phyloP scores from a whole-genome alignment of 1,140 invertebrate genomes.

The Pogonus chalceus region DNA sequence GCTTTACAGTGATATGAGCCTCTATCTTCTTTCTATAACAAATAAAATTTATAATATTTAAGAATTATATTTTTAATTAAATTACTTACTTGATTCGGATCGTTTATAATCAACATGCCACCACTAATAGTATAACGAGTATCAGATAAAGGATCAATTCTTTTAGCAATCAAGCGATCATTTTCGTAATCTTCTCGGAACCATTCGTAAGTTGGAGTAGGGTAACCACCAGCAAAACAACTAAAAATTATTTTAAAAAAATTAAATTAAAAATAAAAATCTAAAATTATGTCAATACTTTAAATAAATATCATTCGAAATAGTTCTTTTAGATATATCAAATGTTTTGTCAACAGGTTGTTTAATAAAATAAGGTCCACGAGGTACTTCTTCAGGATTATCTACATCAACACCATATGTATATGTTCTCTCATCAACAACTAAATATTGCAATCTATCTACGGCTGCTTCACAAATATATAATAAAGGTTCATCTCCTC shows the following conservation, averaged over 20 bases:
- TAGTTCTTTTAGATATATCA: conserved; percentile 61
- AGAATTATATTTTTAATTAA: not conserved
- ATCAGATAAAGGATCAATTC: conserved; percentile 69
- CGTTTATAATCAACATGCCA: conserved; percentile 79
- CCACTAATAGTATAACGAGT: conserved; percentile 77
- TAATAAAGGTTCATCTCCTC: conserved; percentile 60
- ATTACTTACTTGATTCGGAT: conserved; percentile 58
- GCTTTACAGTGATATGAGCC: conserved; percentile 88
- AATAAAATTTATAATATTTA: conserved; percentile 14
- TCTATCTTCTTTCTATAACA: conserved; percentile 53
- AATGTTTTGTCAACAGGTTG: conserved; percentile 75
- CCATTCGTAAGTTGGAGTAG: conserved; percentile 85
- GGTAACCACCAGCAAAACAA: conserved; percentile 82
- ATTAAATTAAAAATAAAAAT: not conserved
- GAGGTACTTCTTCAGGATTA: conserved; percentile 69
- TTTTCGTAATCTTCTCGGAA: conserved; percentile 80
- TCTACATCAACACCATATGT: conserved; percentile 68
- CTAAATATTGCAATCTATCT: conserved; percentile 51
- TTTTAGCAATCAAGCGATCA: conserved; percentile 53
- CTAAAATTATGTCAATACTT: conserved; percentile 38
- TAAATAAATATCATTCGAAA: conserved; percentile 63
- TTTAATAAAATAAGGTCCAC: conserved; percentile 78
- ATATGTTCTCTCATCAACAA: conserved; percentile 62
- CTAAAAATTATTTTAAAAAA: conserved; percentile 24
- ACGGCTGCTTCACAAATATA: conserved; percentile 84